A percentile compares a stretch with the other conserved stretches of the same genome.
Evolutionary conservation across 92 coral and sea anemone genomes (phyloP).

Genomic region (Galaxea fascicularis): DNA sequence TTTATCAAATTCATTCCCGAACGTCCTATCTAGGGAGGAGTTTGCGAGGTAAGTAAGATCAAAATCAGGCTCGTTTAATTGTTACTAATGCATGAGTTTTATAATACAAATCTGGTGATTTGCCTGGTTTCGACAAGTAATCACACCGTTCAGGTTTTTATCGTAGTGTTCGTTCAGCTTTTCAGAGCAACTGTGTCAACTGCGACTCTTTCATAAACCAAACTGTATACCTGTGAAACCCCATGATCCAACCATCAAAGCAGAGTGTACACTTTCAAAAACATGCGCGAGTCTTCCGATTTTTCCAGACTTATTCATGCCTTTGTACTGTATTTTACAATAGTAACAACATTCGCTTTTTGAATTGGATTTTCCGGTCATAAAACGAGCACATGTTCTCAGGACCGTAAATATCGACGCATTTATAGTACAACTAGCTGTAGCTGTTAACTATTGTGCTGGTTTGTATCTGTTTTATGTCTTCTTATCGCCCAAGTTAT

Average conservation of each 20-base stretch:
- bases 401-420: no score
- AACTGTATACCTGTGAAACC: neutral
- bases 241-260: neutral
- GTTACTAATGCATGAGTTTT: neutral
- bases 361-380: no score
- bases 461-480: no score
- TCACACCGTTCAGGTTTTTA: neutral
- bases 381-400: no score
- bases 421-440: no score
- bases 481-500: no score
- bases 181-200: neutral
- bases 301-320: no score
- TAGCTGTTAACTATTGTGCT: no score
- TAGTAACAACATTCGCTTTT: no score
- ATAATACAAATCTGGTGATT: no score
- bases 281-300: no score
- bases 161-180: neutral
- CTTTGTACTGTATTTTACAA: no score
- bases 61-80: neutral
- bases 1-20: neutral
- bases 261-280: neutral
- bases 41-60: neutral
- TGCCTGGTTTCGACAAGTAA: neutral
- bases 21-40: neutral
- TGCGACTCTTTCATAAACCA: neutral